phyloP scores from a whole-genome alignment of 1,140 invertebrate genomes.

The Periplaneta americana region DNA sequence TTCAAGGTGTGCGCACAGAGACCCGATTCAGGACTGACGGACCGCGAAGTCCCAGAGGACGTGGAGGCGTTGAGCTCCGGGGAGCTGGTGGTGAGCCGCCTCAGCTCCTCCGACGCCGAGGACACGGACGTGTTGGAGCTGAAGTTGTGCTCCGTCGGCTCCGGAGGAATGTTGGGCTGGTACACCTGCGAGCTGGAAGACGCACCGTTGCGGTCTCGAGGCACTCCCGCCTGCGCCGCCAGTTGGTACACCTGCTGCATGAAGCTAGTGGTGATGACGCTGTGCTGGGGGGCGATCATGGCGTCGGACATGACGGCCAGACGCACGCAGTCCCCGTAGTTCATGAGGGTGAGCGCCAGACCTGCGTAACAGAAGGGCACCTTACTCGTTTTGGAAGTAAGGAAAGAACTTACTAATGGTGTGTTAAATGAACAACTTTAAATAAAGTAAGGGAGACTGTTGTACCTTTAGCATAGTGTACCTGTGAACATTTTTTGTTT shows the following conservation, averaged over 20 bases:
- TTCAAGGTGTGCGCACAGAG: neutral
- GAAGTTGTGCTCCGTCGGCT: neutral
- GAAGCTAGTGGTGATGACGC: slow-evolving; percentile 43
- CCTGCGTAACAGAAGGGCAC: no score
- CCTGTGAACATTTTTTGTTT: no score
- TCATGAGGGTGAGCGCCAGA: slow-evolving; percentile 63
- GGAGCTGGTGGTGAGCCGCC: neutral
- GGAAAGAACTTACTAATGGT: no score
- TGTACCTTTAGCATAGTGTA: no score
- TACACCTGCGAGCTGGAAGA: slow-evolving; percentile 24
- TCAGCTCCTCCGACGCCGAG: neutral
- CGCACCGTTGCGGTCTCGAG: slow-evolving; percentile 71
- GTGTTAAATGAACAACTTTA: no score
- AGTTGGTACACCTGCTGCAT: slow-evolving; percentile 51
- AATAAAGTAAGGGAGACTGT: no score
- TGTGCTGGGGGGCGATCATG: slow-evolving; percentile 50
- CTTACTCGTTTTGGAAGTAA: no score
- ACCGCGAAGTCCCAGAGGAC: neutral
- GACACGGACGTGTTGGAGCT: neutral
- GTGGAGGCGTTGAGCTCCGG: neutral
- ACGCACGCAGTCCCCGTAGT: slow-evolving; percentile 58
- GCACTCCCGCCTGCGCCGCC: slow-evolving; percentile 56
- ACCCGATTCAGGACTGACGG: neutral
- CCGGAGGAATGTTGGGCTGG: neutral
- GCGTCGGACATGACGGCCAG: slow-evolving; percentile 72